These are phyloP conservation scores for Moxostoma hubbsi DNA, from an alignment of 2,797 vertebrate species.

Conservation along the genomic window DNA sequence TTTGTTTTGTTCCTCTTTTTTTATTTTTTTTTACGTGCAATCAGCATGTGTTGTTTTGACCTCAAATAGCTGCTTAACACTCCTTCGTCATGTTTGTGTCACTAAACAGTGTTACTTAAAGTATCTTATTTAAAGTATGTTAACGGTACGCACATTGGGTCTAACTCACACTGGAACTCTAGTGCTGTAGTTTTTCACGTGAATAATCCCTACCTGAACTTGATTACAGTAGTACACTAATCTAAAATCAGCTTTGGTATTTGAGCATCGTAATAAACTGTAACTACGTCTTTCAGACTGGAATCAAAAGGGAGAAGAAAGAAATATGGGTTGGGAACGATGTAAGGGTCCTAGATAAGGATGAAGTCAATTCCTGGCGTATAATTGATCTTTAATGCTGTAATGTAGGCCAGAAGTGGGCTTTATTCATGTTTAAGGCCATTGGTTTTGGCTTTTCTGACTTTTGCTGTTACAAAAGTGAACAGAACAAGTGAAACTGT, in stretches of 20 bases:
- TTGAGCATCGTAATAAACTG: background rate
- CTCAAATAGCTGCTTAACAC: constrained; percentile 40
- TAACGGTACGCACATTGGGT: constrained; percentile 3
- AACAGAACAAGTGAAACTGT: background rate
- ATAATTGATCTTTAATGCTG: background rate
- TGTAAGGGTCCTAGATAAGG: background rate
- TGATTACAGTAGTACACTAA: constrained; percentile 15
- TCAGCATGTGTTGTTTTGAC: constrained; percentile 63
- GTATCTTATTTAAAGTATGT: constrained; percentile 23
- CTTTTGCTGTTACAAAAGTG: background rate
- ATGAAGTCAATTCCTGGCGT: background rate
- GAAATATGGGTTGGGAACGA: too few relatives aligned
- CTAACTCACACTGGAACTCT: constrained; percentile 9
- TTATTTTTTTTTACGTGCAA: constrained; percentile 13
- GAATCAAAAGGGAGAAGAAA: background rate
- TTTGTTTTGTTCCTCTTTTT: constrained; percentile 9
- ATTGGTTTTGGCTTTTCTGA: constrained; percentile 2
- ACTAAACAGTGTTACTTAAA: constrained; percentile 51
- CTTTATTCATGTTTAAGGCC: background rate
- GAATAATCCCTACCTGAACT: background rate
- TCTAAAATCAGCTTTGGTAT: background rate
- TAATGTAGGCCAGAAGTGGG: background rate
- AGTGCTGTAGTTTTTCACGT: background rate
- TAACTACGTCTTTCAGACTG: background rate
- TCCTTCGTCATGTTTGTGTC: constrained; percentile 20